Conservation (phyloP, 1,140 invertebrate genomes). For the Nephotettix cincticeps region DNA sequence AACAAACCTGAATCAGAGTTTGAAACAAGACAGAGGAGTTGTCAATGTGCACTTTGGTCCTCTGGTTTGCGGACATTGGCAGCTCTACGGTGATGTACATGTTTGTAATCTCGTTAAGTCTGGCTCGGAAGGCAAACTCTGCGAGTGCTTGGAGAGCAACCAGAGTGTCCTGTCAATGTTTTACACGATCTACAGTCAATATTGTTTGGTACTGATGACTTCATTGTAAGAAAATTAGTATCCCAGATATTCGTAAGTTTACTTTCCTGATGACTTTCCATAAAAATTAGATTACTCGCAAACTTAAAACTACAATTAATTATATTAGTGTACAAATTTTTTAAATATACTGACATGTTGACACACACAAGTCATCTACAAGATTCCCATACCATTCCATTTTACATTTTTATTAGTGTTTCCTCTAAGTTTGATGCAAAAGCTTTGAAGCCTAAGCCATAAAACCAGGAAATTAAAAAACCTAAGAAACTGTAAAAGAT, state of each 20-base stretch:
- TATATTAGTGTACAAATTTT: no score
- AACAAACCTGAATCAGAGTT: constrained; percentile 21
- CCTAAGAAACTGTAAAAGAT: no score
- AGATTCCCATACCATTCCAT: no score
- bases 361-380: no score
- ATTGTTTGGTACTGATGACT: neutral
- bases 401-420: no score
- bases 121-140: constrained; percentile 56
- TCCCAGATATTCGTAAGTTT: neutral
- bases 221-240: neutral
- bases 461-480: no score
- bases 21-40: constrained; percentile 34
- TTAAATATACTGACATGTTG: no score
- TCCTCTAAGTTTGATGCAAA: no score
- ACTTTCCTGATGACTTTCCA: no score
- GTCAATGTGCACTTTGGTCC: constrained; percentile 40
- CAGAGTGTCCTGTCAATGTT: constrained; percentile 54
- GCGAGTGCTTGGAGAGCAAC: constrained; percentile 60
- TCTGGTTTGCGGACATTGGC: constrained; percentile 43
- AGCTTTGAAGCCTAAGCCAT: no score
- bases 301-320: no score
- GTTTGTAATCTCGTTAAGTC: constrained; percentile 58
- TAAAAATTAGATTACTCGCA: no score
- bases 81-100: constrained; percentile 52
- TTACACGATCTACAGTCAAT: neutral